Conservation (phyloP, 64 coral and sea anemone genomes). For the Montipora foliosa region DNA sequence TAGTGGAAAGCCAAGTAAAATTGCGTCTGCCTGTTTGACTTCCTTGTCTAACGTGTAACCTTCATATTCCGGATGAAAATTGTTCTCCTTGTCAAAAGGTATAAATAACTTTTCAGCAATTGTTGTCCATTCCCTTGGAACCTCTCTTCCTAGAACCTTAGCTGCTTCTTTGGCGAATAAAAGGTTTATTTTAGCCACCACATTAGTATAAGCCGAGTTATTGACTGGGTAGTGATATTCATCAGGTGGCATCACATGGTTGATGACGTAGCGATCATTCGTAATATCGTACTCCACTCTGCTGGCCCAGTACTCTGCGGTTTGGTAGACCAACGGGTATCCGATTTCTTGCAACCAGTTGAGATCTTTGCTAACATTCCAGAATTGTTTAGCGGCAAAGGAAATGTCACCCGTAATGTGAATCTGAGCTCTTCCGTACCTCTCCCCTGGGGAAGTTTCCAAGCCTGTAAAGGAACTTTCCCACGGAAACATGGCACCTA, state of each 20-base stretch:
- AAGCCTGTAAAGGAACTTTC: constrained; percentile 90
- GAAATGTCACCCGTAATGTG: constrained; percentile 92
- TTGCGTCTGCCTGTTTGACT: constrained; percentile 93
- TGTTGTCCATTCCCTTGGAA: constrained; percentile 60
- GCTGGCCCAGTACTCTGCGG: constrained; percentile 93
- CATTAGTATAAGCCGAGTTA: constrained; percentile 93
- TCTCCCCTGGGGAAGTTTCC: constrained; percentile 80
- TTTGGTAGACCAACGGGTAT: constrained; percentile 78
- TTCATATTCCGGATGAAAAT: constrained; percentile 92
- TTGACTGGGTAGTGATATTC: constrained; percentile 95
- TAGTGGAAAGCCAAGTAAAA: constrained; percentile 85
- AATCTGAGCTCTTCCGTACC: constrained; percentile 85
- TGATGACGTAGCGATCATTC: constrained; percentile 79
- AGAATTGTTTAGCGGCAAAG: constrained; percentile 87
- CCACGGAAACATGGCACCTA: constrained; percentile 97
- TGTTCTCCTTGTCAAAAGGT: constrained; percentile 74
- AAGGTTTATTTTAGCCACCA: constrained; percentile 90
- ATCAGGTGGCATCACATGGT: constrained; percentile 94
- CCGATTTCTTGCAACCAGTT: constrained; percentile 79
- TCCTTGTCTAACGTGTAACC: constrained; percentile 75
- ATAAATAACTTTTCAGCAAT: constrained; percentile 83
- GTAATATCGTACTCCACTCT: constrained; percentile 70
- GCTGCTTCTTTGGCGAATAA: constrained; percentile 78
- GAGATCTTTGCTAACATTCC: constrained; percentile 77
- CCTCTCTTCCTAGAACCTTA: constrained; percentile 62